These are phyloP conservation scores for Eilema depressum DNA, from an alignment of 2,888 invertebrate genomes.

Conservation along the genomic window DNA sequence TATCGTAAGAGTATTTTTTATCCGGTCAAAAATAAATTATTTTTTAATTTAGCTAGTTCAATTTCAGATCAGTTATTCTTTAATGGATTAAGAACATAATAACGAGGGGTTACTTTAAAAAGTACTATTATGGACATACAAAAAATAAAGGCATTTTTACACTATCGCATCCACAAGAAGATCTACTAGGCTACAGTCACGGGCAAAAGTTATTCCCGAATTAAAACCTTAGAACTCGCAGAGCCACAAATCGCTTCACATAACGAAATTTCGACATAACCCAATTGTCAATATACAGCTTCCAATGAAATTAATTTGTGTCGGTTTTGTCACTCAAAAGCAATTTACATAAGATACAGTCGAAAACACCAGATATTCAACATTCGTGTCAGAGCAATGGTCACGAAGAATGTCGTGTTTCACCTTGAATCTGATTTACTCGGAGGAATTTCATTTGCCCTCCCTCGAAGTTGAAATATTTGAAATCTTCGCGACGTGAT, in stretches of 20 bases:
- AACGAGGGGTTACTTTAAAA: too few species aligned
- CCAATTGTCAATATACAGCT: conserved; percentile 20
- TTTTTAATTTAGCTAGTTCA: too few species aligned
- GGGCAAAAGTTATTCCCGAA: not conserved
- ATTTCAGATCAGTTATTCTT: too few species aligned
- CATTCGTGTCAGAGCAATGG: conserved; percentile 50
- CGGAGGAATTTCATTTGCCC: conserved; percentile 59
- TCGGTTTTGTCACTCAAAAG: conserved; percentile 33
- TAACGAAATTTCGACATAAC: conserved; percentile 13
- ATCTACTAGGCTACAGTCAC: not conserved
- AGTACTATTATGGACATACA: too few species aligned
- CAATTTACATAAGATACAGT: conserved; percentile 37
- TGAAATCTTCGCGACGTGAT: conserved; percentile 26
- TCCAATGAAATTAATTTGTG: conserved; percentile 25
- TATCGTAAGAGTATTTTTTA: too few species aligned
- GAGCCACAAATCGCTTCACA: not conserved
- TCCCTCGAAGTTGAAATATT: conserved; percentile 43
- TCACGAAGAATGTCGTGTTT: conserved; percentile 47
- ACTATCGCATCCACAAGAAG: not conserved
- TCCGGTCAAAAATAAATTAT: too few species aligned
- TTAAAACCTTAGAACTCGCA: not conserved
- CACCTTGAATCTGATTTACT: conserved; percentile 57
- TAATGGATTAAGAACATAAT: too few species aligned
- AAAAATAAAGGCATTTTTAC: not conserved
- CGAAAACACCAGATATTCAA: conserved; percentile 38